phyloP scores from a whole-genome alignment of 2,888 invertebrate genomes.

The Ichneumon xanthorius region DNA sequence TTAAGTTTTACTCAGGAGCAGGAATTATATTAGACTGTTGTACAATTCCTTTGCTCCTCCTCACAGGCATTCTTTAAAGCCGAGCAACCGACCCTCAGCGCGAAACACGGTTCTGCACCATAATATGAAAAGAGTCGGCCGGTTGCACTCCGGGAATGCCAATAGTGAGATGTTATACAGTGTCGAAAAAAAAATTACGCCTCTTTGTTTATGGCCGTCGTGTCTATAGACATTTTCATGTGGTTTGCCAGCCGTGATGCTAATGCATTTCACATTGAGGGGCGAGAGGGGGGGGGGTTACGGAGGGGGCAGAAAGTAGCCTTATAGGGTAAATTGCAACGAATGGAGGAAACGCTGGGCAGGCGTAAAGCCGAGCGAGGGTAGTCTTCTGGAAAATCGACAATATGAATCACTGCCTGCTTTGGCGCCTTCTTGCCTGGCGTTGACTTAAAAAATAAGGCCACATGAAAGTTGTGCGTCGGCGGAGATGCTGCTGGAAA shows the following conservation, averaged over 20 bases:
- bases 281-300: neutral
- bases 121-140: constrained; percentile 62
- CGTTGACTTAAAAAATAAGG: constrained; percentile 69
- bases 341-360: constrained; percentile 60
- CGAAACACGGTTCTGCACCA: constrained; percentile 59
- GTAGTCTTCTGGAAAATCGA: constrained; percentile 83
- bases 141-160: constrained; percentile 75
- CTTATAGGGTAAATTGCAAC: constrained; percentile 63
- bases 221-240: constrained; percentile 61
- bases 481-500: constrained; percentile 69
- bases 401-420: constrained; percentile 81
- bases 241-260: constrained; percentile 50
- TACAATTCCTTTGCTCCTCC: constrained; percentile 25
- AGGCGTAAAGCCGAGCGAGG: constrained; percentile 62
- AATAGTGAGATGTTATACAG: constrained; percentile 72
- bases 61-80: constrained; percentile 31
- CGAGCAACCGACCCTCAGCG: constrained; percentile 58
- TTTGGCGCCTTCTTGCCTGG: constrained; percentile 66
- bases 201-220: constrained; percentile 49
- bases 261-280: constrained; percentile 54
- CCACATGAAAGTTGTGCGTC: constrained; percentile 31
- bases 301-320: constrained; percentile 66
- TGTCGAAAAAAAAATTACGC: constrained; percentile 53
- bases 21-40: neutral
- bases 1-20: no score